Base-by-base conservation (phyloP, 2,888 invertebrate species). In the Hybos culiciformis region DNA sequence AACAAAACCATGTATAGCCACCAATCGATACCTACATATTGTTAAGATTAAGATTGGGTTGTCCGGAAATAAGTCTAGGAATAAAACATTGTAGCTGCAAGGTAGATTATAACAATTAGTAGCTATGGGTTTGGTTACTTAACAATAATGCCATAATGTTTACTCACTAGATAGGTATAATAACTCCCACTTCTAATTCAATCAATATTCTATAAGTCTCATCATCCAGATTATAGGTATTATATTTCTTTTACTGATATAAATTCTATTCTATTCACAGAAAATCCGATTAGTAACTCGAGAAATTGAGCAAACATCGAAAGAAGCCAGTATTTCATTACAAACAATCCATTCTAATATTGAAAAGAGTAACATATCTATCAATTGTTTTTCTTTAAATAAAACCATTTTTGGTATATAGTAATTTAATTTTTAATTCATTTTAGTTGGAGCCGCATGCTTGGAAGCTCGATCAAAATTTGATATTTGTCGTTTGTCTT, bases 331-430 rank as follows among this genome's bases (percentile, higher is more conserved):
- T n/a, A 84, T 84, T 19, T 67, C 75, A 17, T 67, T 92, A 23
- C 90, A 91, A 70, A 73, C 80, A 18, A 86, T 92, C 49, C 92
- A 93, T 56, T 80, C 82, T 50, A 75, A 75, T 49, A 70, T 76
- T 44, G 73, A 74, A 51, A 76, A 78, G 57, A 76, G 86, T 80
- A 68, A 73, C 3, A 60, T 48, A 51, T 42, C 21, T 23, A 23
- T 23, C 23, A 7, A 7, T 7, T 23, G 5, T 9, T 23, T 5
- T n/a, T 26, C 9, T 26, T 29, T 29, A n/a, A 12, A 7, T 23
- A 7, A 26, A 26, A 4, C 5, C 29, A 12, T n/a, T 12, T 29
- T 5, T n/a, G n/a, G n/a, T n/a, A n/a, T n/a, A n/a, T n/a, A n/a
- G n/a, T n/a, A n/a, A n/a, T n/a, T n/a, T n/a, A 24, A 24, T 24